phyloP scores from a whole-genome alignment of 2,888 invertebrate species.

The Macaria notata region DNA sequence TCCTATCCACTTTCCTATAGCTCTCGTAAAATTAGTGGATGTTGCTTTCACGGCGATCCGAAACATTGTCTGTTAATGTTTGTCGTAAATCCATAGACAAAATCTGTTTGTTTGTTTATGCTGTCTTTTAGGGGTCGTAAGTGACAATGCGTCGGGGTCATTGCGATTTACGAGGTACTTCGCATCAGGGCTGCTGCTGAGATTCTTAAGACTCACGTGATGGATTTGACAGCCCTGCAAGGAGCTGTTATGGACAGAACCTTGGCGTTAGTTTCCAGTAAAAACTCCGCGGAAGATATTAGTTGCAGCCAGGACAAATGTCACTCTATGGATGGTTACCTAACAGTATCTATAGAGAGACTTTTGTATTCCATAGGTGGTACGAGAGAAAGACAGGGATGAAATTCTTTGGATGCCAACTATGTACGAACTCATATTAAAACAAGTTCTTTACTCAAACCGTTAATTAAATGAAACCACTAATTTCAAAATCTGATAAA shows the following conservation, averaged over 20 bases:
- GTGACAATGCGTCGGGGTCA: constrained; percentile 39
- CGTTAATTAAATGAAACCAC: too few species aligned
- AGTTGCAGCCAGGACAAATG: too few species aligned
- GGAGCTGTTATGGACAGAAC: not conserved
- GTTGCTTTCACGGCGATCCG: constrained; percentile 14
- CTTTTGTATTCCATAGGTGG: too few species aligned
- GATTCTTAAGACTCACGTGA: constrained; percentile 38
- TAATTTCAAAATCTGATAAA: too few species aligned
- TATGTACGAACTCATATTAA: too few species aligned
- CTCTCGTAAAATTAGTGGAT: constrained; percentile 17
- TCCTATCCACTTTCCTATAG: constrained; percentile 3
- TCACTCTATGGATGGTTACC: too few species aligned
- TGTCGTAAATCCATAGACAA: constrained; percentile 34
- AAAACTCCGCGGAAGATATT: too few species aligned
- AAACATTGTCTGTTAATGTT: constrained; percentile 30
- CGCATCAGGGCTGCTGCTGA: constrained; percentile 49
- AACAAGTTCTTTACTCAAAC: too few species aligned
- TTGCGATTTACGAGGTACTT: constrained; percentile 61
- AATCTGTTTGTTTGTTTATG: constrained; percentile 37
- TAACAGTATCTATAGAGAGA: too few species aligned
- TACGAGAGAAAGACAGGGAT: too few species aligned
- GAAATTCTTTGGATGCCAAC: too few species aligned
- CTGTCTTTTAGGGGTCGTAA: constrained; percentile 35
- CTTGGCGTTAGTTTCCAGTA: not conserved
- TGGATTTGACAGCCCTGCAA: constrained; percentile 6